Conservation (phyloP, 2,888 invertebrate genomes). For the Drosophila conformis region DNA sequence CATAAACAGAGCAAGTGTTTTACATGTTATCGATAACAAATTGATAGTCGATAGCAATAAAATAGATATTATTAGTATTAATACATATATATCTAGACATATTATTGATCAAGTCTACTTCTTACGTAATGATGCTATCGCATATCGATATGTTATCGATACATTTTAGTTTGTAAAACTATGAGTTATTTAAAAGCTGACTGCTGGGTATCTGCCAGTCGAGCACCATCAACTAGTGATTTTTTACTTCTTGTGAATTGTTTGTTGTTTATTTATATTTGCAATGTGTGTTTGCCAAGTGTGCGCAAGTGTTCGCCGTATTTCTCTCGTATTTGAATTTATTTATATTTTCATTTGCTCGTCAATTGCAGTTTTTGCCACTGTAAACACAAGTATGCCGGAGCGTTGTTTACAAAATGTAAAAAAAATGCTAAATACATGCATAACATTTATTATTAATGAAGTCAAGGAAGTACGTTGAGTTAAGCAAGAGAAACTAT, state of each 20-base stretch:
- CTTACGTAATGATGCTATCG: not conserved
- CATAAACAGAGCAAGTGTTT: not conserved
- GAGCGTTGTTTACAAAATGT: slow-evolving; percentile 13
- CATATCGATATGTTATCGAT: not conserved
- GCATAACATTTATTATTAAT: not conserved
- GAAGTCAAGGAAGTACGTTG: slow-evolving; percentile 27
- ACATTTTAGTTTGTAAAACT: not conserved
- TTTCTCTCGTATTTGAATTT: slow-evolving; percentile 25
- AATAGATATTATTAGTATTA: not conserved
- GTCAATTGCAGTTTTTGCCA: slow-evolving; percentile 24
- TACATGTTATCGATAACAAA: not conserved
- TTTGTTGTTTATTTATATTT: slow-evolving; percentile 35
- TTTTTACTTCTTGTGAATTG: slow-evolving; percentile 14
- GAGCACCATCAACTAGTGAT: not conserved
- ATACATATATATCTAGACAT: not conserved
- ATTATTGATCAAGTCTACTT: not conserved
- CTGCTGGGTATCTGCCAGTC: not conserved
- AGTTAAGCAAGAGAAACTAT: not conserved
- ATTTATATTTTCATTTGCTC: slow-evolving; percentile 41
- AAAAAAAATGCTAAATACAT: not conserved
- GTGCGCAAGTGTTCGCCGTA: slow-evolving; percentile 18
- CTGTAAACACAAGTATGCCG: slow-evolving; percentile 3
- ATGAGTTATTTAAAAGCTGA: not conserved
- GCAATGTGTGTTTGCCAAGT: slow-evolving; percentile 19
- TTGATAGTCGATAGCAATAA: not conserved